Evolutionary conservation across 2,113 vertebrate species (phyloP), one percentile per base, ranked within the genome.

Genomic region (Xyliphius kryptos): DNA sequence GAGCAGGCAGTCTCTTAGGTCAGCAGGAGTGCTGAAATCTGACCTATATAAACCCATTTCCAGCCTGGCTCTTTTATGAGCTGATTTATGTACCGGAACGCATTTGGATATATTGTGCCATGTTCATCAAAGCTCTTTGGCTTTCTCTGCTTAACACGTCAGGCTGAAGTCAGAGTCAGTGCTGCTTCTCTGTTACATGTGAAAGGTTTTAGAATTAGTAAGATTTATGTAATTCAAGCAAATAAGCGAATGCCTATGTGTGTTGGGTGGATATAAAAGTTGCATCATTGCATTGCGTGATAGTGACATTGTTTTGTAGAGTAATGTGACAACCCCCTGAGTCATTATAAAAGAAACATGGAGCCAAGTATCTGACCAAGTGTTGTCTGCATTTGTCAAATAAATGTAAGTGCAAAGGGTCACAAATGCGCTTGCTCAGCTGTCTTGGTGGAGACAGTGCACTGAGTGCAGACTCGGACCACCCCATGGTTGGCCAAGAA

Each of bases 341-440:
- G n/a, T 19, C 5, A 47, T 38, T 16, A 3, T 46, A 32, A 26
- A 32, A 56, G 44, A 15, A 32, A 21, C 47, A 56, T 1, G 32
- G 14, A 43, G 16, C 37, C 37, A 21, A 7, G 11, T 19, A 43
- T 17, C 47, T 59, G 41, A 48, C 13, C 54, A 63, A 67, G 54
- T 57, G 58, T 57, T 50, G 13, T 32, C 6, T 40, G 20, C 64
- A 67, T 47, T 59, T 43, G 41, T n/a, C 6, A 19, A 58, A 63
- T 71, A 38, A 57, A 63, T n/a, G n/a, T 16, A 64, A 26, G n/a
- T 3, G 32, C 17, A 15, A 37, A 22, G 57, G 46, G 15, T 36
- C 41, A 56, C 32, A 68, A 55, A 38, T 63, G n/a, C n/a, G 60
- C 43, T 17, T 72, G 70, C 54, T 60, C 65, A 68, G 65, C 64